Conservation (phyloP, 2,797 vertebrate genomes). For the Buceros bicornis region DNA sequence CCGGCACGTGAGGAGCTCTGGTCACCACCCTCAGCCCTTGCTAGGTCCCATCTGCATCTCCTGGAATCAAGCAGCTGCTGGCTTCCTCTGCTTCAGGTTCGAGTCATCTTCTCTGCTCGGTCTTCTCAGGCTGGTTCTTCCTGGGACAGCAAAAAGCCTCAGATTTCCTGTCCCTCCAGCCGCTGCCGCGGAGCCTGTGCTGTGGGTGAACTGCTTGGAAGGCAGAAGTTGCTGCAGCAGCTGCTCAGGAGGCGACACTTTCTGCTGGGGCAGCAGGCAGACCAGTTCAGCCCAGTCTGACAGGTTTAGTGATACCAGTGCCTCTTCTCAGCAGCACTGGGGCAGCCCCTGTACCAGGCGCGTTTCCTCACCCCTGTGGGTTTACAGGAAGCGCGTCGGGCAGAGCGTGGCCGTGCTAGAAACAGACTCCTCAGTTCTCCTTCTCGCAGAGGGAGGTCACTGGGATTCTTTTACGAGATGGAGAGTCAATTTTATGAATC, state of each 20-base stretch:
- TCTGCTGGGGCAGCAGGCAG: neutral
- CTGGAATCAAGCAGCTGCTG: neutral
- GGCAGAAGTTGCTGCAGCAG: neutral
- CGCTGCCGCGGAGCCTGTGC: rapidly evolving
- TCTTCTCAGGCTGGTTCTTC: neutral
- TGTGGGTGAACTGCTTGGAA: neutral
- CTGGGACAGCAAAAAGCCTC: neutral
- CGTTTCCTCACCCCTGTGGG: rapidly evolving
- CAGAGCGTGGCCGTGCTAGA: neutral
- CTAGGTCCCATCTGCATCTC: neutral
- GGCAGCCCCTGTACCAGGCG: rapidly evolving
- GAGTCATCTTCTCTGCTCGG: too few species aligned
- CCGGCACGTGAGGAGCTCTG: rapidly evolving
- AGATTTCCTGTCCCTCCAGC: neutral
- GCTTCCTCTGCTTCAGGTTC: neutral
- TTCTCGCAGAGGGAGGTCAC: neutral
- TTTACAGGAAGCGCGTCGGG: rapidly evolving
- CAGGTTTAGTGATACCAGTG: rapidly evolving
- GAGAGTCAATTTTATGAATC: neutral
- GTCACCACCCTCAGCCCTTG: neutral
- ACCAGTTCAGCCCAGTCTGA: rapidly evolving
- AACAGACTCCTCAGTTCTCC: rapidly evolving
- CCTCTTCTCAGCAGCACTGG: neutral
- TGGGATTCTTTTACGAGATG: neutral
- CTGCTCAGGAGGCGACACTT: neutral